phyloP scores from a whole-genome alignment of 2,797 vertebrate genomes.

The Sebastes nivosus region DNA sequence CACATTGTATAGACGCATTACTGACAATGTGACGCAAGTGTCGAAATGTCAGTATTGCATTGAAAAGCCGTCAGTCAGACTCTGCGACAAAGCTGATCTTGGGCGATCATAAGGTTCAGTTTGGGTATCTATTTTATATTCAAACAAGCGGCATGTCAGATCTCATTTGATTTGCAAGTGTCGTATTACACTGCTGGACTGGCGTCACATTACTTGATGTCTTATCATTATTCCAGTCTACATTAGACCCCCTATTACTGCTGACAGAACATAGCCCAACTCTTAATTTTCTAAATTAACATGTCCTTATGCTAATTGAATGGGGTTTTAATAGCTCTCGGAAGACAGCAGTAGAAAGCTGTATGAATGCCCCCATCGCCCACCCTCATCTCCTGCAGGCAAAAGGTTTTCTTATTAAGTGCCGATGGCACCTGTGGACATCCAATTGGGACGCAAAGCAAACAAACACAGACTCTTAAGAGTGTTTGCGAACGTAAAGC shows the following conservation, averaged over 20 bases:
- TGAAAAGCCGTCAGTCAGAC: constrained; percentile 33
- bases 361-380: background rate
- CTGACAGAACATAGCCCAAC: constrained; percentile 53
- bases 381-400: background rate
- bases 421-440: constrained; percentile 21
- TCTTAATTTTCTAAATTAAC: constrained; percentile 72
- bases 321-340: constrained; percentile 67
- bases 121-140: constrained; percentile 5
- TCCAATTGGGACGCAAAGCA: constrained; percentile 7
- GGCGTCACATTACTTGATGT: constrained; percentile 50
- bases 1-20: constrained; percentile 17
- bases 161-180: constrained; percentile 46
- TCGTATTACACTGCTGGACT: constrained; percentile 17
- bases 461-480: background rate
- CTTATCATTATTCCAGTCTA: constrained; percentile 60
- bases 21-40: background rate
- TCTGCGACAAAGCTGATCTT: constrained; percentile 12
- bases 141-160: constrained; percentile 16
- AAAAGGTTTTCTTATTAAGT: constrained; percentile 1
- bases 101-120: background rate
- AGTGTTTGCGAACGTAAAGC: background rate
- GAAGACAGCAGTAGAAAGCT: constrained; percentile 40
- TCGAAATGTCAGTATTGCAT: background rate
- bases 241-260: constrained; percentile 56
- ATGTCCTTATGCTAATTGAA: constrained; percentile 68